phyloP scores from a whole-genome alignment of 2,797 vertebrate species.

The Syncerus caffer region DNA sequence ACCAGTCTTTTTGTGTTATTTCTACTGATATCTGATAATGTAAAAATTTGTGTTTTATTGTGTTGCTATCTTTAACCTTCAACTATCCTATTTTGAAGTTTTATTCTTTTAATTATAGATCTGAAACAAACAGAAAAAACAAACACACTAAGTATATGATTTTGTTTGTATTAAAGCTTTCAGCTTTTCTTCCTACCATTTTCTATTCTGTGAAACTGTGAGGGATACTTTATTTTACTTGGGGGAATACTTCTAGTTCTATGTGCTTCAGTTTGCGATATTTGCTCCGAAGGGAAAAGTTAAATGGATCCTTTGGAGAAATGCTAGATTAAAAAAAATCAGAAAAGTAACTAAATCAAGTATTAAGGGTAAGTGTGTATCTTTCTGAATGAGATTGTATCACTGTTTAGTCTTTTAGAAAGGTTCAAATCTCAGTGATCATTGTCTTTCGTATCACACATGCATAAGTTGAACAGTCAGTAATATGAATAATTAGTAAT shows the following conservation, averaged over 20 bases:
- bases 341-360: slow-evolving; percentile 31
- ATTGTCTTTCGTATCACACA: background rate
- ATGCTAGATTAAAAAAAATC: background rate
- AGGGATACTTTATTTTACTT: background rate
- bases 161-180: background rate
- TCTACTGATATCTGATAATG: background rate
- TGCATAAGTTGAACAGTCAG: background rate
- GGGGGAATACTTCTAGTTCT: slow-evolving; percentile 22
- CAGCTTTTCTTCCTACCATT: background rate
- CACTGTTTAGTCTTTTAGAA: background rate
- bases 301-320: slow-evolving; percentile 30
- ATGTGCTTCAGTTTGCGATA: background rate
- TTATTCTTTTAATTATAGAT: background rate
- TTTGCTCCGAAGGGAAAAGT: background rate
- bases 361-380: background rate
- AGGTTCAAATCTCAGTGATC: background rate
- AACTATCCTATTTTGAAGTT: background rate
- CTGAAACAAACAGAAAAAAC: background rate
- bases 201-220: background rate
- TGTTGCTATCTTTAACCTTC: slow-evolving; percentile 4
- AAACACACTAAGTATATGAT: background rate
- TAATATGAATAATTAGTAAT: background rate
- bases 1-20: background rate
- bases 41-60: background rate
- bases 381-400: background rate